Evolutionary conservation across 2,113 vertebrate genomes (phyloP).

Genomic region (Cyanoderma ruficeps): DNA sequence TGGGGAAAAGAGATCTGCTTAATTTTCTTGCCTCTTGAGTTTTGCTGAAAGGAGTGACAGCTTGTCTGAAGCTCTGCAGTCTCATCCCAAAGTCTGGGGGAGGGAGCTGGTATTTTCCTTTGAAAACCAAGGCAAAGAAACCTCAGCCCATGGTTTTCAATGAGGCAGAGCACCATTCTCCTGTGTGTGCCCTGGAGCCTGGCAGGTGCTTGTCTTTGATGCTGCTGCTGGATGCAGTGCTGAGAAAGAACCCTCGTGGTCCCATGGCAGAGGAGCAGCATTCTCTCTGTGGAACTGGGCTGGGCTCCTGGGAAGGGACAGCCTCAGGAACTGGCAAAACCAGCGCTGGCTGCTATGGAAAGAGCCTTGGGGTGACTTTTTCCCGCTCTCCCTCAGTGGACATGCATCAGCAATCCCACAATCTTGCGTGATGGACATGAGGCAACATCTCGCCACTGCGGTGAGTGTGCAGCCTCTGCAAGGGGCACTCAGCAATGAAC

Average conservation of each 20-base stretch:
- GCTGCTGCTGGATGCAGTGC: accelerated
- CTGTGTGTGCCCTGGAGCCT: background rate
- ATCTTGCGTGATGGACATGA: accelerated
- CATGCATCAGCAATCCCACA: background rate
- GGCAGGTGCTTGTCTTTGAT: accelerated
- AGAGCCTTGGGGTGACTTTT: background rate
- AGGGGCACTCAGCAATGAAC: background rate
- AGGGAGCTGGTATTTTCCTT: background rate
- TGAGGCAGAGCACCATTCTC: accelerated
- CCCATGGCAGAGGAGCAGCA: accelerated
- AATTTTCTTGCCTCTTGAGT: background rate
- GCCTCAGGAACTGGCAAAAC: background rate
- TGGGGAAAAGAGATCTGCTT: background rate
- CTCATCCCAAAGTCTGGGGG: background rate
- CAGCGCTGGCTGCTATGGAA: background rate
- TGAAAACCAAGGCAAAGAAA: background rate
- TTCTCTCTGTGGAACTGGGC: background rate
- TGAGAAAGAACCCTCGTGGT: background rate
- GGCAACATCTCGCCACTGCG: accelerated
- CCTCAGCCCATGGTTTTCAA: background rate
- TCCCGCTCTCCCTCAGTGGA: background rate
- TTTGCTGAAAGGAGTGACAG: background rate
- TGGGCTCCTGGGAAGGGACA: background rate
- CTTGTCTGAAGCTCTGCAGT: background rate
- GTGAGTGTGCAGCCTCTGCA: background rate